These are phyloP conservation scores for Hydra vulgaris DNA, from an alignment of 30 jellyfish, hydroid and myxozoan species.

Conservation along the genomic window DNA sequence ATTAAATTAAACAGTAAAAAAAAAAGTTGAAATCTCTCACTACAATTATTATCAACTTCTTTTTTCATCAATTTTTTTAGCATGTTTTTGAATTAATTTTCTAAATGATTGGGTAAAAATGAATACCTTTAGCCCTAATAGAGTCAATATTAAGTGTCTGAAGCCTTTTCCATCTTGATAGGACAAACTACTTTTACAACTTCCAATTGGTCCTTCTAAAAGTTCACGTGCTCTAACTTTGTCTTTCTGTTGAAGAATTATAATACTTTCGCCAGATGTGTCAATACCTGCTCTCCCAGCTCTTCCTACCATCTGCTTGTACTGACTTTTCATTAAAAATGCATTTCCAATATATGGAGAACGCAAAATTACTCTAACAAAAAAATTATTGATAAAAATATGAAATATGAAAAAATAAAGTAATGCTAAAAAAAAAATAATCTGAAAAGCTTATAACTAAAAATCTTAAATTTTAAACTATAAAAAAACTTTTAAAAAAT, in stretches of 20 bases:
- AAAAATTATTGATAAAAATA: neutral
- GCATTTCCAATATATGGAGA: conserved; percentile 76
- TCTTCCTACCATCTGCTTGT: conserved; percentile 95
- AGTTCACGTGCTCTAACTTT: conserved; percentile 35
- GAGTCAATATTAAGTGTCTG: conserved; percentile 45
- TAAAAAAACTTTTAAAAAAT: no score
- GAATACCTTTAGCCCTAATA: conserved; percentile 74
- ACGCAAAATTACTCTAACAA: conserved; percentile 64
- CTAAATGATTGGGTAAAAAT: no score
- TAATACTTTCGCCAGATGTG: conserved; percentile 82
- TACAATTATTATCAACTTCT: no score
- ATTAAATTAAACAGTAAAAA: no score
- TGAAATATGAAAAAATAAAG: neutral
- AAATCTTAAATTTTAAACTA: no score
- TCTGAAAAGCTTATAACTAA: no score
- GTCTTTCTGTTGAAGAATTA: conserved; percentile 61
- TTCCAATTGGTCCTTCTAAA: conserved; percentile 52
- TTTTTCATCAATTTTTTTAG: no score
- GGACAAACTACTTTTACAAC: conserved; percentile 67
- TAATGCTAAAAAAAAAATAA: no score
- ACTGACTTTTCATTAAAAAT: conserved; percentile 57
- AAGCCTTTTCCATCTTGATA: conserved; percentile 72
- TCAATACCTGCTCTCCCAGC: conserved; percentile 99
- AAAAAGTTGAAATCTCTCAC: no score
- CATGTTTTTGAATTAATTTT: no score